Conservation (phyloP, 2,113 vertebrate genomes). For the Rutilus rutilus region DNA sequence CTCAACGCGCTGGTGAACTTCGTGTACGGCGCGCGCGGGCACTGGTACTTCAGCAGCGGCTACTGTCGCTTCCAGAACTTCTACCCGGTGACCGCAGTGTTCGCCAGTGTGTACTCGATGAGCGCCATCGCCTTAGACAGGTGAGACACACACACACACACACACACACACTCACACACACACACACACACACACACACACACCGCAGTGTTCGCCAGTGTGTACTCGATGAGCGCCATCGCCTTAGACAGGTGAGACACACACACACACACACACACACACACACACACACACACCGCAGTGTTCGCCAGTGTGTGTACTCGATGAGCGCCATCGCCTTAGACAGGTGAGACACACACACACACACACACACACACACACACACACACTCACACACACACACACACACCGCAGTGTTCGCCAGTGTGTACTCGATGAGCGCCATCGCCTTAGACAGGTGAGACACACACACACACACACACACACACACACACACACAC, state of each 20-base stretch:
- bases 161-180: too few relatives aligned
- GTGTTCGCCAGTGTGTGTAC: slow-evolving; percentile 60
- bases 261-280: too few relatives aligned
- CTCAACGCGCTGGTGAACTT: slow-evolving; percentile 55
- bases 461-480: too few relatives aligned
- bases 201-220: slow-evolving; percentile 53
- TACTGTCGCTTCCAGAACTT: slow-evolving; percentile 61
- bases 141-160: not conserved
- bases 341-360: slow-evolving; percentile 38
- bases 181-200: too few relatives aligned
- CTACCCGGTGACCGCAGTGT: slow-evolving; percentile 53
- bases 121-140: slow-evolving; percentile 57
- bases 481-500: too few relatives aligned
- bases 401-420: slow-evolving; percentile 42
- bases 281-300: not conserved
- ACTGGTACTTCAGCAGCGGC: slow-evolving; percentile 56
- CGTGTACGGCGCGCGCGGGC: slow-evolving; percentile 49
- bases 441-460: slow-evolving; percentile 58
- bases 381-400: too few relatives aligned
- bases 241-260: slow-evolving; percentile 49
- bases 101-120: slow-evolving; percentile 59
- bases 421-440: slow-evolving; percentile 58
- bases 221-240: slow-evolving; percentile 59
- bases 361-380: not conserved
- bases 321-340: slow-evolving; percentile 58